Evolutionary conservation across 2,888 invertebrate species (phyloP), one percentile per base, ranked within the genome.

Genomic region (Latrodectus hesperus): DNA sequence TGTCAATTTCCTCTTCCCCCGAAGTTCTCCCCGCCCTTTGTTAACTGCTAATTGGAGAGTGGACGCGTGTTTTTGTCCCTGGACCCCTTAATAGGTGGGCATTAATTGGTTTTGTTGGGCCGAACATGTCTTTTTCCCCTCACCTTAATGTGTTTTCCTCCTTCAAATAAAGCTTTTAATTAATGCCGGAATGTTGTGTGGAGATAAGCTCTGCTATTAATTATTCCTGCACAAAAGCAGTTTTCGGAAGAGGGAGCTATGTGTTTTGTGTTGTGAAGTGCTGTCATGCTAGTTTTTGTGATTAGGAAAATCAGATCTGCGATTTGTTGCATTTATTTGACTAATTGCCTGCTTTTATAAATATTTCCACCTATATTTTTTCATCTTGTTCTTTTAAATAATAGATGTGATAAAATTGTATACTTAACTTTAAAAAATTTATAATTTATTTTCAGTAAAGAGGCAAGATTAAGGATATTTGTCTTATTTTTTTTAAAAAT

Each of bases 31-130:
- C 26, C 52, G 14, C 72, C 49, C 84, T 67, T 84, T 84, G 84
- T 84, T 78, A 73, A 67, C 52, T 65, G 22, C 84, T 84, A 84
- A 84, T 84, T 84, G 77, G 73, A 65, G 12, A 78, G 84, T 64
- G 76, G 76, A 22, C 68, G 64, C 71, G 51, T 51, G 67, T 77
- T 83, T 77, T 72, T 77, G 76, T 76, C 71, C 51, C 82, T 82
- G 53, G 74, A 67, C 38, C 75, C 75, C 74, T 81, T 87, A 81
- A 77, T 87, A 81, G 84, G 78, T 60, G 65, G 22, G 52, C 81
- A 81, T 81, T 87, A 87, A 87, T 87, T 87, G 86, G 81, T 87
- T 87, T 77, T 76, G 76, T 53, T 70, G 60, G 51, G 65, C 55
- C n/a, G 60, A 9, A 68, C n/a, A n/a, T 49, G 70, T 60, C 74